A percentile compares a stretch with the other conserved stretches of the same genome.
Evolutionary conservation across 1,140 invertebrate genomes (phyloP).

Genomic region (Bombus sibiricus): DNA sequence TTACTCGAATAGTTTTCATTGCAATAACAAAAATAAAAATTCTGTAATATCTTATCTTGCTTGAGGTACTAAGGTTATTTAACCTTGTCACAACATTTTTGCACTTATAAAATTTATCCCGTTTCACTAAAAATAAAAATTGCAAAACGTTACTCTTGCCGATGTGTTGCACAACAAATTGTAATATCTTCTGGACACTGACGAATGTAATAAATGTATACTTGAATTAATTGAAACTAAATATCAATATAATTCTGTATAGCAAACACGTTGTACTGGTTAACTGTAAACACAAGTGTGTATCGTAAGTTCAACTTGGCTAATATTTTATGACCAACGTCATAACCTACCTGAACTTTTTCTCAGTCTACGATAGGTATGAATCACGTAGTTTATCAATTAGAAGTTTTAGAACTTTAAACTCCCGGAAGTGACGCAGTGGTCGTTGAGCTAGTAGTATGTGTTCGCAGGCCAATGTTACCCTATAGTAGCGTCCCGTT

Average conservation of each 20-base stretch:
- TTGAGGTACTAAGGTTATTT: constrained; percentile 16
- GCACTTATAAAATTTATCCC: not conserved
- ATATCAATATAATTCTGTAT: not conserved
- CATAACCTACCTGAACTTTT: constrained; percentile 51
- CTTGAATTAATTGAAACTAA: not conserved
- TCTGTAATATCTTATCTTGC: not conserved
- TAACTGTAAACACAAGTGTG: constrained; percentile 17
- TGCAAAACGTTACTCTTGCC: not conserved
- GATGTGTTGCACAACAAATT: constrained; percentile 26
- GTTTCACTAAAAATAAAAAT: not conserved
- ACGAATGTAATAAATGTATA: not conserved
- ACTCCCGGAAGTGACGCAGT: constrained; percentile 54
- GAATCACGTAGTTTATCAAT: constrained; percentile 61
- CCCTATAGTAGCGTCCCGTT: constrained; percentile 48
- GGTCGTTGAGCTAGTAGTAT: constrained; percentile 25
- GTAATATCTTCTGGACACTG: not conserved
- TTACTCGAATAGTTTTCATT: not conserved
- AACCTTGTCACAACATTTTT: not conserved
- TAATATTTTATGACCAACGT: constrained; percentile 45
- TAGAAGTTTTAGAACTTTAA: constrained; percentile 49
- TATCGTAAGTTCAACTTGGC: constrained; percentile 8
- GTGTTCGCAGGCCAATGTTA: constrained; percentile 46
- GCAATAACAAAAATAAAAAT: not conserved
- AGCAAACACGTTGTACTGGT: not conserved
- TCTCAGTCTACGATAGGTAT: constrained; percentile 39